phyloP scores from a whole-genome alignment of 1,140 invertebrate genomes.

The Maniola jurtina region DNA sequence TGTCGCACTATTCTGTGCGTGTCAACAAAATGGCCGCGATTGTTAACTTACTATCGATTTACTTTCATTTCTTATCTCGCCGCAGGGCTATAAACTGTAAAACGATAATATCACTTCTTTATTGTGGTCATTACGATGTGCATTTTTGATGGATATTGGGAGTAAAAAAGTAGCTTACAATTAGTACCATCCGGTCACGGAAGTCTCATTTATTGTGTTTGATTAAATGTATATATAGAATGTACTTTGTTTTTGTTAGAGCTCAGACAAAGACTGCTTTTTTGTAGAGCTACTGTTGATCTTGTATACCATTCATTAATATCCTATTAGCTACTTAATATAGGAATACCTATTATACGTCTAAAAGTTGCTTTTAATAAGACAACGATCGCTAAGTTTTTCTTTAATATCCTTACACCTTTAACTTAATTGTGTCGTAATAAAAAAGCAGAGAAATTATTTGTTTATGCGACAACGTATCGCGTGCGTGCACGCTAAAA shows the following conservation, averaged over 20 bases:
- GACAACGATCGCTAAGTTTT: conserved; percentile 2
- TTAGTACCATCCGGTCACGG: conserved; percentile 69
- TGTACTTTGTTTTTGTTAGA: conserved; percentile 7
- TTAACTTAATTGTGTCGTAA: conserved; percentile 37
- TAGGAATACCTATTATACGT: too few species aligned
- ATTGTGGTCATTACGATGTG: conserved; percentile 63
- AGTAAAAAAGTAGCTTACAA: conserved; percentile 55
- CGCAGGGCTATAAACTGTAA: conserved; percentile 46
- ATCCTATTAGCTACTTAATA: neutral
- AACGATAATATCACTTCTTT: conserved; percentile 60
- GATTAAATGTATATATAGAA: conserved; percentile 24
- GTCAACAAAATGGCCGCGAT: conserved; percentile 44
- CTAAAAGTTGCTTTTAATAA: neutral
- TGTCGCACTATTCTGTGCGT: conserved; percentile 59
- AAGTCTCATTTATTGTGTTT: conserved; percentile 41
- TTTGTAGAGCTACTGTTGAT: neutral
- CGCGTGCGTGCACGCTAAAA: conserved; percentile 75
- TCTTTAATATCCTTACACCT: conserved; percentile 7
- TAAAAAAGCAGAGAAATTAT: conserved; percentile 68
- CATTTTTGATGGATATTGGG: conserved; percentile 70
- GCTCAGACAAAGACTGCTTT: neutral
- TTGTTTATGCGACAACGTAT: conserved; percentile 73
- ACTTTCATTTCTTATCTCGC: conserved; percentile 51
- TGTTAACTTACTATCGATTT: conserved; percentile 44
- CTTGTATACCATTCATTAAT: neutral